Percentiles rank a stretch among this genome's conserved stretches.
Evolutionary conservation across 30 jellyfish, hydroid and myxozoan species (phyloP).

Genomic region (Hydractinia echinata): DNA sequence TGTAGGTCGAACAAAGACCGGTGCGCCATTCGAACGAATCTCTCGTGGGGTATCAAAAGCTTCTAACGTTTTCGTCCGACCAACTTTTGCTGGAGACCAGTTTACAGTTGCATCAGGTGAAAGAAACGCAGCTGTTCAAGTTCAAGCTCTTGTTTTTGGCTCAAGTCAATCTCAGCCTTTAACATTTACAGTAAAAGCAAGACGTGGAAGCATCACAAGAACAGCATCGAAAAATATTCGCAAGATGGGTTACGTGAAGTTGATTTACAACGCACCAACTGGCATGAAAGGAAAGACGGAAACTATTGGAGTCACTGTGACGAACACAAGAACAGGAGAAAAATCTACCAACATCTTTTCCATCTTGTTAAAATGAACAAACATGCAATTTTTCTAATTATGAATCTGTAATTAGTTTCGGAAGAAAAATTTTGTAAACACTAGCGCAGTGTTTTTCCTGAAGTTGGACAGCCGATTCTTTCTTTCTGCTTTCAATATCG

Average conservation of each 20-base stretch:
- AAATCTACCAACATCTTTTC: background rate
- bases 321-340: background rate
- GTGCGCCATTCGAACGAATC: slow-evolving; percentile 47
- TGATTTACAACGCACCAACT: background rate
- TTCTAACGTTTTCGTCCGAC: slow-evolving; percentile 15
- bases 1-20: slow-evolving; percentile 28
- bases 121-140: background rate
- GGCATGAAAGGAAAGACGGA: slow-evolving; percentile 5
- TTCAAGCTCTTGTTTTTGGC: background rate
- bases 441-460: background rate
- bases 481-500: too few species aligned
- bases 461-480: background rate
- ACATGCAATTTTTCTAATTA: background rate
- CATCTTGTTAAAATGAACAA: background rate
- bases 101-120: slow-evolving; percentile 31
- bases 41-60: slow-evolving; percentile 47
- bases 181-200: background rate
- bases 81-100: slow-evolving; percentile 41
- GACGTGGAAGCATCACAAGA: background rate
- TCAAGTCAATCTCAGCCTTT: background rate
- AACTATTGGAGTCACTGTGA: background rate
- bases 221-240: background rate
- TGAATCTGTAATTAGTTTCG: background rate
- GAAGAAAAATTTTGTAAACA: background rate
- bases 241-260: background rate